These are phyloP conservation scores for Cydia fagiglandana DNA, from an alignment of 1,140 invertebrate genomes.

Conservation along the genomic window DNA sequence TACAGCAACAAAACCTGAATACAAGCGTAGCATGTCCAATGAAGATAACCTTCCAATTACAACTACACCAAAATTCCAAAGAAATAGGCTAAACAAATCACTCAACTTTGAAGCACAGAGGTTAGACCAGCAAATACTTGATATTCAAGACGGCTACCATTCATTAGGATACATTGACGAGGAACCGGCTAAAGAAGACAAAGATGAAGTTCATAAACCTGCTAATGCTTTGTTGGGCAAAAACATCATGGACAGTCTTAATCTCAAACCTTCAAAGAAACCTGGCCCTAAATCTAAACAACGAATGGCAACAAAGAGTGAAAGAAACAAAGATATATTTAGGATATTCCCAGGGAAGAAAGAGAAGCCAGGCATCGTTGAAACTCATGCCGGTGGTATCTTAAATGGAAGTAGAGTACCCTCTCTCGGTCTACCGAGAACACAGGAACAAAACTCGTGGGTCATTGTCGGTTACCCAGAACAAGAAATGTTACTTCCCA, in stretches of 20 bases:
- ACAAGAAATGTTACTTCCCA: constrained; percentile 67
- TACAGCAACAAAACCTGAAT: constrained; percentile 51
- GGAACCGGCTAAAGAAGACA: constrained; percentile 49
- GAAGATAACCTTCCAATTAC: constrained; percentile 62
- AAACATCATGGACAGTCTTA: constrained; percentile 76
- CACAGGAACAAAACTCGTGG: constrained; percentile 66
- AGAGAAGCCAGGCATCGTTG: constrained; percentile 59
- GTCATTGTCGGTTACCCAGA: constrained; percentile 69
- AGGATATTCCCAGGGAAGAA: constrained; percentile 69
- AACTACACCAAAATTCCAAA: constrained; percentile 71
- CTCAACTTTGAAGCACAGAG: constrained; percentile 73
- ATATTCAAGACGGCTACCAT: constrained; percentile 74
- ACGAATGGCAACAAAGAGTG: constrained; percentile 55
- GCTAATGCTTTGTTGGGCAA: constrained; percentile 69
- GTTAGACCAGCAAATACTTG: constrained; percentile 75
- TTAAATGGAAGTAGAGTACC: constrained; percentile 71
- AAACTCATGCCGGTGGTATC: constrained; percentile 62
- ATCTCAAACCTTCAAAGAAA: constrained; percentile 76
- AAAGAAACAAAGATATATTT: constrained; percentile 65
- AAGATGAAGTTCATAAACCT: constrained; percentile 64
- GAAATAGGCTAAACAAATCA: constrained; percentile 76
- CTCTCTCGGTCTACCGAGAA: constrained; percentile 67
- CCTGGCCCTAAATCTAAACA: constrained; percentile 69
- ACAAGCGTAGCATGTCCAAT: constrained; percentile 64
- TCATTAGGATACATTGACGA: constrained; percentile 76